Conservation (phyloP, 2,113 vertebrate species). For the Oceanodroma tethys region DNA sequence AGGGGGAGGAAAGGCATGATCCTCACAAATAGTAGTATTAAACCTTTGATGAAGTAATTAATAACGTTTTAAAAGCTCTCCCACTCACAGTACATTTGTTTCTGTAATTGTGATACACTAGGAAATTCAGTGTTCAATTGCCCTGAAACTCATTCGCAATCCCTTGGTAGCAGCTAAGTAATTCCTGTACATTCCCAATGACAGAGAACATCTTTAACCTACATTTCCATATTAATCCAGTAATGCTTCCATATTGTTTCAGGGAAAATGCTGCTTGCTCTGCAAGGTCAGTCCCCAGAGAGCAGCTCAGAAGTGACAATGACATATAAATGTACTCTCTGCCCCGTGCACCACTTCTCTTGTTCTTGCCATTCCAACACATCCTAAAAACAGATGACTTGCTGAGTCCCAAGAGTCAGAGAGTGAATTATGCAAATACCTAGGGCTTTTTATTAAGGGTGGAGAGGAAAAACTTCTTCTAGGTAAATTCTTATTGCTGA, state of each 20-base stretch:
- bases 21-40: neutral
- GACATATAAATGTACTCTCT: neutral
- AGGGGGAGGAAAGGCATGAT: neutral
- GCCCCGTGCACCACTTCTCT: neutral
- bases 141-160: conserved; percentile 16
- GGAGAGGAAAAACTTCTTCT: neutral
- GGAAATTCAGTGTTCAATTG: conserved; percentile 28
- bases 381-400: neutral
- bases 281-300: neutral
- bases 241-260: conserved; percentile 6
- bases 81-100: conserved; percentile 20
- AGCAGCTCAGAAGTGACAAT: neutral
- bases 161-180: conserved; percentile 16
- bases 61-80: conserved; percentile 11
- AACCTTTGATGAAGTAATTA: conserved; percentile 19
- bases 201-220: conserved; percentile 26
- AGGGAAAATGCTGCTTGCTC: neutral
- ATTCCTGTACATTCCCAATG: neutral
- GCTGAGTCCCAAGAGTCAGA: neutral
- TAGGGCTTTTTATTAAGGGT: neutral
- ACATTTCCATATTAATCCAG: conserved; percentile 28
- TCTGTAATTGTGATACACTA: conserved; percentile 28
- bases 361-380: neutral
- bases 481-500: neutral
- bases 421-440: neutral